Percentiles rank a stretch among this genome's conserved stretches.
Evolutionary conservation across 2,113 vertebrate species (phyloP).

Genomic region (Lepisosteus osseus): DNA sequence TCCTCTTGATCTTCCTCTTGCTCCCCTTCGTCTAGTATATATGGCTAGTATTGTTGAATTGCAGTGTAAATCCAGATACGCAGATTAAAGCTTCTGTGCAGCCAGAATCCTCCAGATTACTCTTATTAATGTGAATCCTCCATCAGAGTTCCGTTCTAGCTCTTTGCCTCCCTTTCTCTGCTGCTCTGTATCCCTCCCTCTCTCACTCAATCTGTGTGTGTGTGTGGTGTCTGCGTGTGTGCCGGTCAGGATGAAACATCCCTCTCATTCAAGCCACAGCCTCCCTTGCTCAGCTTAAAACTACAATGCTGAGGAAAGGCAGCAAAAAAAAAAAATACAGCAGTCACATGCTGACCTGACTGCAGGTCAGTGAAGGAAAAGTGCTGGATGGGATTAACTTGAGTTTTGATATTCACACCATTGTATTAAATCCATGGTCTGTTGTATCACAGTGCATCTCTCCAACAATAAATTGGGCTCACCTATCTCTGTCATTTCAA

Average conservation of each 20-base stretch:
- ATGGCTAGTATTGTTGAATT: neutral
- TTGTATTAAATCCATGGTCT: too few species aligned
- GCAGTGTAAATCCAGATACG: neutral
- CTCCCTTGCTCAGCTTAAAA: slow-evolving; percentile 1
- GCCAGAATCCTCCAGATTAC: slow-evolving; percentile 28
- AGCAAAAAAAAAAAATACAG: neutral
- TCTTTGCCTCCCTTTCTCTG: slow-evolving; percentile 19
- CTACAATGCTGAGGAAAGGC: neutral
- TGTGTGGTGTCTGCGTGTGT: slow-evolving; percentile 14
- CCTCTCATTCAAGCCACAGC: neutral
- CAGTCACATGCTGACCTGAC: neutral
- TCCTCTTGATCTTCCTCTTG: slow-evolving; percentile 4
- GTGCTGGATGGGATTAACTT: too few species aligned
- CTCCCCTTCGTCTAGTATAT: neutral
- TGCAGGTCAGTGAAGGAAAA: too few species aligned
- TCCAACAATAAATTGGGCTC: too few species aligned
- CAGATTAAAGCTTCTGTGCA: neutral
- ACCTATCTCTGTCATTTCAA: too few species aligned
- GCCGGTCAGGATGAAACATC: slow-evolving; percentile 8
- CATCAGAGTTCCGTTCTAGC: slow-evolving; percentile 21
- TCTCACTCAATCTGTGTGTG: slow-evolving; percentile 1
- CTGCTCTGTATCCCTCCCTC: slow-evolving; percentile 10
- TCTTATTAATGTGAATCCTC: slow-evolving; percentile 25
- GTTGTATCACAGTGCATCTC: too few species aligned
- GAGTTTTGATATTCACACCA: too few species aligned